A percentile compares a stretch with the other conserved stretches of the same genome.
Evolutionary conservation across 2,113 vertebrate genomes (phyloP).

Genomic region (Meriones unguiculatus): DNA sequence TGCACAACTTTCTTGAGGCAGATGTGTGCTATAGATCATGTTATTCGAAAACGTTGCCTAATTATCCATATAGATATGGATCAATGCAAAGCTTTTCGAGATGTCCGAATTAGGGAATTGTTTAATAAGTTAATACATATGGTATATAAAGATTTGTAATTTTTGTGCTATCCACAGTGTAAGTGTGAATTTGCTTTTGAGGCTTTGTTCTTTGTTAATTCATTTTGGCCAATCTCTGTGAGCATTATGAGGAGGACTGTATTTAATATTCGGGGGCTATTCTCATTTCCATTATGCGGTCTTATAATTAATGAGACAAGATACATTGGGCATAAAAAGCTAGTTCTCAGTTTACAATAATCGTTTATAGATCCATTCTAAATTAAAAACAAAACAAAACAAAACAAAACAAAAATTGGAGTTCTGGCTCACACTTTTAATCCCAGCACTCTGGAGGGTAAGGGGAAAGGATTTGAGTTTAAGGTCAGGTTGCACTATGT

Average conservation of each 20-base stretch:
- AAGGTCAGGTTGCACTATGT: not conserved
- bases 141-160: not conserved
- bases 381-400: not conserved
- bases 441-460: not conserved
- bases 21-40: not conserved
- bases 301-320: conserved; percentile 10
- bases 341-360: not conserved
- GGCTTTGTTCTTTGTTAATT: conserved; percentile 21
- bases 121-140: not conserved
- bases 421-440: no score
- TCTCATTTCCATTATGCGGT: not conserved
- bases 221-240: not conserved
- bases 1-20: not conserved
- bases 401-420: not conserved
- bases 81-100: not conserved
- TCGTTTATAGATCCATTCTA: not conserved
- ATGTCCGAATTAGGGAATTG: not conserved
- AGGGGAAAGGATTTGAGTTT: not conserved
- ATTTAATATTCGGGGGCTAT: not conserved
- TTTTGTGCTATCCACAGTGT: not conserved
- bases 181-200: not conserved
- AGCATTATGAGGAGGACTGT: conserved; percentile 24
- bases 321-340: not conserved
- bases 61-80: not conserved
- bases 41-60: not conserved